Evolutionary conservation across 1,140 invertebrate species (phyloP).

Genomic region (Mamestra configurata): DNA sequence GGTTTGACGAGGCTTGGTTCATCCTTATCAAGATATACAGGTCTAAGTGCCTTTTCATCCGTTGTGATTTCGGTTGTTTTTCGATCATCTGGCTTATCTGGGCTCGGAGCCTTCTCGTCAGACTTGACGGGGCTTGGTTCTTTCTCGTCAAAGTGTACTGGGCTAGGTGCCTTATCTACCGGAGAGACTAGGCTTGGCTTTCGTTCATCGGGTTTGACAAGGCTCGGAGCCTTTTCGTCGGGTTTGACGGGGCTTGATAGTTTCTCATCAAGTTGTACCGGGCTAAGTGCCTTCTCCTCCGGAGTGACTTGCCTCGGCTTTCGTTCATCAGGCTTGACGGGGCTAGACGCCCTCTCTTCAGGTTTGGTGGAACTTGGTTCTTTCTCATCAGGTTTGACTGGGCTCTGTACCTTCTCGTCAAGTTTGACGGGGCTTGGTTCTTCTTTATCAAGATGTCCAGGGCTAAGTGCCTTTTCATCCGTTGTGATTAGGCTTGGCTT

Average conservation of each 20-base stretch:
- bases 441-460: not conserved
- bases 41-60: not conserved
- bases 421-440: not conserved
- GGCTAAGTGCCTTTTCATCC: no score
- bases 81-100: not conserved
- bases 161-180: not conserved
- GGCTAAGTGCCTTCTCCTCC: not conserved
- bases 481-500: not conserved
- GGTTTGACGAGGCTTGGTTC: not conserved
- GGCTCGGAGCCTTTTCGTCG: constrained; percentile 15
- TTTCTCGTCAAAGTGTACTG: not conserved
- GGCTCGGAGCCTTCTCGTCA: not conserved
- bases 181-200: not conserved
- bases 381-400: not conserved
- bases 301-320: not conserved
- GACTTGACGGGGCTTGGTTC: not conserved
- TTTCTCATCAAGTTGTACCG: not conserved
- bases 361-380: not conserved
- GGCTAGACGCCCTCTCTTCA: not conserved
- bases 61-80: not conserved
- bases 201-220: not conserved
- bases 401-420: not conserved
- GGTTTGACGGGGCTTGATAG: not conserved
- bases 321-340: not conserved
- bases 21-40: not conserved